These are phyloP conservation scores for Nemapogon koenigi DNA, from an alignment of 2,888 invertebrate genomes.

Conservation along the genomic window DNA sequence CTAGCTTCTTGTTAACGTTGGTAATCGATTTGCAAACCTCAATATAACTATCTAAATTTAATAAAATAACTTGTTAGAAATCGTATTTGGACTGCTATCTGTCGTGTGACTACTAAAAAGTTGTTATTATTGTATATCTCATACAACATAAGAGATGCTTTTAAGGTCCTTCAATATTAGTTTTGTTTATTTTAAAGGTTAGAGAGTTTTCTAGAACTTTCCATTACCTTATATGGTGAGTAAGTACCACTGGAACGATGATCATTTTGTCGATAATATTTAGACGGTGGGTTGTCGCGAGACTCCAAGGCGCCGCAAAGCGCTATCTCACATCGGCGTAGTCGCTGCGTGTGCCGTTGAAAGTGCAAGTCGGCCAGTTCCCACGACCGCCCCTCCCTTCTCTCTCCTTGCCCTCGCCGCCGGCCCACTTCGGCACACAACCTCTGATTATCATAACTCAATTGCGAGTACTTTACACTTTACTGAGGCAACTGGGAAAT, in stretches of 20 bases:
- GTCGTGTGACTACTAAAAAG: too few relatives aligned
- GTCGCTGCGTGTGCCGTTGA: constrained; percentile 42
- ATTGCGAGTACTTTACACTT: constrained; percentile 38
- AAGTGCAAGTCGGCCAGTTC: constrained; percentile 60
- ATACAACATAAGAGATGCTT: too few relatives aligned
- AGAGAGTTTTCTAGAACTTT: constrained; percentile 3
- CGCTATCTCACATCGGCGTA: constrained; percentile 32
- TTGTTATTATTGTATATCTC: too few relatives aligned
- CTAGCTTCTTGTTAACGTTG: too few relatives aligned
- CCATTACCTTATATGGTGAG: constrained; percentile 2
- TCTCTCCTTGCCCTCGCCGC: constrained; percentile 21
- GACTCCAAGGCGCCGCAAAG: constrained; percentile 31
- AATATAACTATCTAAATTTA: too few relatives aligned
- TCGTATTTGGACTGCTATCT: too few relatives aligned
- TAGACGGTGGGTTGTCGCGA: constrained; percentile 5
- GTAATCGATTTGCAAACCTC: too few relatives aligned
- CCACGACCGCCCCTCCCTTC: constrained; percentile 39
- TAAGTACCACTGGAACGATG: constrained; percentile 2
- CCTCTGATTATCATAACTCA: constrained; percentile 41
- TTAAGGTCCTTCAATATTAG: too few relatives aligned
- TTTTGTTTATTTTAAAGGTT: constrained; percentile 6
- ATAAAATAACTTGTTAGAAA: too few relatives aligned
- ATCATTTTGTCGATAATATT: constrained; percentile 5
- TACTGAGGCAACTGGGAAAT: constrained; percentile 31
- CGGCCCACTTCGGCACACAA: constrained; percentile 24